phyloP scores from a whole-genome alignment of 2,888 invertebrate species.

The Axea sp. region DNA sequence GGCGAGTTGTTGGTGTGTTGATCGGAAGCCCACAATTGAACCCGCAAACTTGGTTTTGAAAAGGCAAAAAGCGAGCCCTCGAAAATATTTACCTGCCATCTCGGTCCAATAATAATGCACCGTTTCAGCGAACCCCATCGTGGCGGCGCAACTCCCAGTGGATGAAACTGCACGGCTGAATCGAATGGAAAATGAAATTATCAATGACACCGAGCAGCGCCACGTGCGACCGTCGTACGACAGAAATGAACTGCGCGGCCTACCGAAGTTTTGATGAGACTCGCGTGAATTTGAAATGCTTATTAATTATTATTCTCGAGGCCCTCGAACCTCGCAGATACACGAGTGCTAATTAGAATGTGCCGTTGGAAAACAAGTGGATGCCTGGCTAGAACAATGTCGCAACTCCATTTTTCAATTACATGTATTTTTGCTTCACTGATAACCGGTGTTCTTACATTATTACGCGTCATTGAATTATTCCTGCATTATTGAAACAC shows the following conservation, averaged over 20 bases:
- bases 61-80: too few species aligned
- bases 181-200: not conserved
- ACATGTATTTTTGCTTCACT: too few species aligned
- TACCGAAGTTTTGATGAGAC: conserved; percentile 21
- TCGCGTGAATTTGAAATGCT: conserved; percentile 40
- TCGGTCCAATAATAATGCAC: conserved; percentile 35
- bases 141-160: not conserved
- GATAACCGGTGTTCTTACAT: too few species aligned
- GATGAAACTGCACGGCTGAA: not conserved
- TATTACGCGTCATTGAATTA: too few species aligned
- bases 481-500: too few species aligned
- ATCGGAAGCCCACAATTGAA: too few species aligned
- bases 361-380: too few species aligned
- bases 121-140: conserved; percentile 21
- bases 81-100: conserved; percentile 31
- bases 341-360: too few species aligned
- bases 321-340: not conserved
- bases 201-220: not conserved
- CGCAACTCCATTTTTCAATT: too few species aligned
- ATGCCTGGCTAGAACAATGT: too few species aligned
- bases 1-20: too few species aligned
- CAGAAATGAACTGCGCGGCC: conserved; percentile 23
- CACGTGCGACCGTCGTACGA: conserved; percentile 15
- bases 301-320: conserved; percentile 55
- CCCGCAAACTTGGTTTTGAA: too few species aligned